Evolutionary conservation across 2,888 invertebrate genomes (phyloP).

Genomic region (Chesias legatella): DNA sequence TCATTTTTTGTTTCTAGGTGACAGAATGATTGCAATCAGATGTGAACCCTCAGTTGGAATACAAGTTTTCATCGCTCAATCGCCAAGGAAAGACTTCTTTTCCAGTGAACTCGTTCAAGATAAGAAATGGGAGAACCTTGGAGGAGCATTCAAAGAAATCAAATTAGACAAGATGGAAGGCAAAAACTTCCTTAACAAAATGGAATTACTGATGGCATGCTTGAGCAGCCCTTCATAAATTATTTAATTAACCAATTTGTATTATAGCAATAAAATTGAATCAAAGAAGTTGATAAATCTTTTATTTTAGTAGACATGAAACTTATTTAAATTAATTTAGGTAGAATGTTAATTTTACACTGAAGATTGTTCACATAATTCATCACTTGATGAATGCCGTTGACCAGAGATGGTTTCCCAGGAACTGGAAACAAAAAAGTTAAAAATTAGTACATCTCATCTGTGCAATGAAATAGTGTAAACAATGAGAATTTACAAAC

Average conservation of each 20-base stretch:
- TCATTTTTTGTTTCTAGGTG: conserved; percentile 61
- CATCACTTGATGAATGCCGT: conserved; percentile 54
- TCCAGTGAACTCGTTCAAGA: conserved; percentile 93
- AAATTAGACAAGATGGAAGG: conserved; percentile 97
- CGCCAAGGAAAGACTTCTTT: conserved; percentile 93
- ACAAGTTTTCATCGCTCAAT: conserved; percentile 93
- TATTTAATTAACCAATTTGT: conserved; percentile 45
- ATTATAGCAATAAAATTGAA: conserved; percentile 24
- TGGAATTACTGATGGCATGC: conserved; percentile 97
- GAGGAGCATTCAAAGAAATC: conserved; percentile 94
- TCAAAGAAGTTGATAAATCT: conserved; percentile 28
- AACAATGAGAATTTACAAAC: too few species aligned
- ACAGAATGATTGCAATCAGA: conserved; percentile 92
- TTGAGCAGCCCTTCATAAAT: conserved; percentile 84
- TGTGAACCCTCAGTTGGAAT: conserved; percentile 94
- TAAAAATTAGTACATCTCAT: too few species aligned
- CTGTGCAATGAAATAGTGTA: too few species aligned
- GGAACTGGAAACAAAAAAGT: conserved; percentile 68
- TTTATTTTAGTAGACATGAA: conserved; percentile 61
- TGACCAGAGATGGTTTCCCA: conserved; percentile 57
- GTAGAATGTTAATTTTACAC: conserved; percentile 77
- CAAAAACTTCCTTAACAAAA: conserved; percentile 96
- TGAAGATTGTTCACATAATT: conserved; percentile 73
- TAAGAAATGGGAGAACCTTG: conserved; percentile 95
- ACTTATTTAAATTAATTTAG: conserved; percentile 71